These are phyloP conservation scores for Toxostoma redivivum DNA, from an alignment of 2,113 vertebrate species.

Conservation along the genomic window DNA sequence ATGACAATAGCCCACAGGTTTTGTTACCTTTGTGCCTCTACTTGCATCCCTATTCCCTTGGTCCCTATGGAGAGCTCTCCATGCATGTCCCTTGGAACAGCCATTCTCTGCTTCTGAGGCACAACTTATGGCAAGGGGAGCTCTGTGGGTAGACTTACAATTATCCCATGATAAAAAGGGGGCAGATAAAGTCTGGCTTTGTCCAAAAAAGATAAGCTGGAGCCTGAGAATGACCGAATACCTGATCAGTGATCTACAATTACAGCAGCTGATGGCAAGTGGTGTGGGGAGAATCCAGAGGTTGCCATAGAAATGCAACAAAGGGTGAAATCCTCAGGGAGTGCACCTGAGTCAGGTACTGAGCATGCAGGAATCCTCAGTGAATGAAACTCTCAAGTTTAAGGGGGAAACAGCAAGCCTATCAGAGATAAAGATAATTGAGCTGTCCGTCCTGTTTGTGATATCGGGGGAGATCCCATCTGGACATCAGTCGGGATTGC, in stretches of 20 bases:
- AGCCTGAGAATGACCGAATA: neutral
- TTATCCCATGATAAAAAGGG: constrained; percentile 3
- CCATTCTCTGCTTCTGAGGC: neutral
- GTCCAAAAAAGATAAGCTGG: constrained; percentile 26
- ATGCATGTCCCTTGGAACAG: neutral
- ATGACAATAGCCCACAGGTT: neutral
- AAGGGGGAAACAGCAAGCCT: constrained; percentile 17
- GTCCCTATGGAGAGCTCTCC: neutral
- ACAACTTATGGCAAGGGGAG: neutral
- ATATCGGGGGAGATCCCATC: neutral
- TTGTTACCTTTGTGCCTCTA: neutral
- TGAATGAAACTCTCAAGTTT: constrained; percentile 24
- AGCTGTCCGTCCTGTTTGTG: neutral
- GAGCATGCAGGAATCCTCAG: neutral
- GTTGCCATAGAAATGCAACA: constrained; percentile 36
- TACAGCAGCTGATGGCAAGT: constrained; percentile 36
- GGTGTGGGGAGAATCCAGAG: neutral
- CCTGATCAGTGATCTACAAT: constrained; percentile 6
- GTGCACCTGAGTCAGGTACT: neutral
- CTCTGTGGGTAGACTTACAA: constrained; percentile 34
- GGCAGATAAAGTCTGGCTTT: constrained; percentile 32
- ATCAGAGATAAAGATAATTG: constrained; percentile 38
- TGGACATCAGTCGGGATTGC: neutral
- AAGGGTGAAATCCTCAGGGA: constrained; percentile 23
- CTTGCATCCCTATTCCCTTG: neutral